phyloP scores from a whole-genome alignment of 1,140 invertebrate species.

The Eriocheir sinensis region DNA sequence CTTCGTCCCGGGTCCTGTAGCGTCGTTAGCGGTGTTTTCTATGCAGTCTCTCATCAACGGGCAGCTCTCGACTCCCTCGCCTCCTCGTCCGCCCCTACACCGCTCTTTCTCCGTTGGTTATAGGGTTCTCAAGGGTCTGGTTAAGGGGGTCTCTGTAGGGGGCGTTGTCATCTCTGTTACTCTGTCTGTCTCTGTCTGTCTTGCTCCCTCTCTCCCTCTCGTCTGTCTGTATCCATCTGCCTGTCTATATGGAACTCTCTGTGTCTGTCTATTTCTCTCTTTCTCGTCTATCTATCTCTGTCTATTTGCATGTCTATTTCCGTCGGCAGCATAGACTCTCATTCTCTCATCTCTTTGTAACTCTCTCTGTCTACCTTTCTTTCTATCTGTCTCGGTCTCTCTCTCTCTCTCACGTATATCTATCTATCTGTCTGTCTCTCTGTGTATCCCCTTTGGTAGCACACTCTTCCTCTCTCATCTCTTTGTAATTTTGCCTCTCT shows the following conservation, averaged over 20 bases:
- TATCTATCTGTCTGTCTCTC: slow-evolving; percentile 29
- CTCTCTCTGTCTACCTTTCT: not conserved
- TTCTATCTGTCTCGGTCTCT: not conserved
- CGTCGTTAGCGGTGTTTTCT: not conserved
- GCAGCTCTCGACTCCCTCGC: not conserved
- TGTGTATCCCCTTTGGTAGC: not conserved
- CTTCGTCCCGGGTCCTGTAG: not conserved
- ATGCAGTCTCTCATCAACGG: not conserved
- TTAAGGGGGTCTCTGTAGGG: not conserved
- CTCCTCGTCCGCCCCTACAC: not conserved
- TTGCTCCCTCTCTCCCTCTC: not conserved
- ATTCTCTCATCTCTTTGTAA: not conserved
- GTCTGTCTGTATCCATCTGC: not conserved
- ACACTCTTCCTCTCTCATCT: not conserved
- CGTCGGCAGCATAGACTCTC: no score
- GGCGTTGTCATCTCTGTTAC: not conserved
- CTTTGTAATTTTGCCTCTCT: not conserved
- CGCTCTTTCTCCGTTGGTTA: not conserved
- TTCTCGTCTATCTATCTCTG: not conserved
- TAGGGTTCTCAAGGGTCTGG: not conserved
- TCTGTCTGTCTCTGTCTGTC: not conserved
- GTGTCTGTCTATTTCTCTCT: not conserved
- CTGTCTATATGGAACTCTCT: not conserved
- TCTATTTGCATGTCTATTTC: no score
- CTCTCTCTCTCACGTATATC: not conserved